phyloP scores from a whole-genome alignment of 1,140 invertebrate species.

The Megathymus violae region DNA sequence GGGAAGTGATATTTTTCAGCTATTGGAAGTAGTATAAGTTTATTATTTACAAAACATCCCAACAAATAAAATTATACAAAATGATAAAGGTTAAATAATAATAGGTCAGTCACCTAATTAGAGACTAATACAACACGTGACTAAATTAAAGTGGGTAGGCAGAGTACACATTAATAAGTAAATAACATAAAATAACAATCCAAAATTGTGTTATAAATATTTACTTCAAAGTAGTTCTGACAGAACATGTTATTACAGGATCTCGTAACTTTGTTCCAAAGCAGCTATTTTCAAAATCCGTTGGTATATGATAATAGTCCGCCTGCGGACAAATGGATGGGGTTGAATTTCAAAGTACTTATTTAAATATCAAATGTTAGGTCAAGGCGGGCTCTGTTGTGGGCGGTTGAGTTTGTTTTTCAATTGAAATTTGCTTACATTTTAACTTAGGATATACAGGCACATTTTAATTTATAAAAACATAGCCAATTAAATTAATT shows the following conservation, averaged over 20 bases:
- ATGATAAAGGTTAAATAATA: too few species aligned
- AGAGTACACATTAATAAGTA: background rate
- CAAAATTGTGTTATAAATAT: too few species aligned
- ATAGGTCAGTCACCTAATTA: too few species aligned
- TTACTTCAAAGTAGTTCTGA: background rate
- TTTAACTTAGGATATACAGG: slow-evolving; percentile 2
- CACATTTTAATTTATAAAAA: background rate
- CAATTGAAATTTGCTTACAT: slow-evolving; percentile 21
- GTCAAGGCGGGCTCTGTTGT: slow-evolving; percentile 28
- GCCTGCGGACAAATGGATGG: slow-evolving; percentile 17
- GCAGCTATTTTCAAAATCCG: slow-evolving; percentile 16
- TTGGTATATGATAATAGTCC: slow-evolving; percentile 27
- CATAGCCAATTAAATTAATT: too few species aligned
- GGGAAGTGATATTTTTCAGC: too few species aligned
- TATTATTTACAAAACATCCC: too few species aligned
- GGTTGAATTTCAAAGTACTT: slow-evolving; percentile 29
- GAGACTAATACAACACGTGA: too few species aligned
- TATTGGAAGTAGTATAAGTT: too few species aligned
- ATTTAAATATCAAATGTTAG: slow-evolving; percentile 34
- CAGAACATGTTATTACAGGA: slow-evolving; percentile 5
- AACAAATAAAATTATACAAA: too few species aligned
- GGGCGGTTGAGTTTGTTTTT: slow-evolving; percentile 25
- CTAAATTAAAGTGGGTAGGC: too few species aligned
- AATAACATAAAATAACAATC: too few species aligned
- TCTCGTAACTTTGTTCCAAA: background rate